Percentiles rank a stretch among this genome's conserved stretches.
Evolutionary conservation across 2,888 invertebrate species (phyloP).

Genomic region (Pedicia rivosa): DNA sequence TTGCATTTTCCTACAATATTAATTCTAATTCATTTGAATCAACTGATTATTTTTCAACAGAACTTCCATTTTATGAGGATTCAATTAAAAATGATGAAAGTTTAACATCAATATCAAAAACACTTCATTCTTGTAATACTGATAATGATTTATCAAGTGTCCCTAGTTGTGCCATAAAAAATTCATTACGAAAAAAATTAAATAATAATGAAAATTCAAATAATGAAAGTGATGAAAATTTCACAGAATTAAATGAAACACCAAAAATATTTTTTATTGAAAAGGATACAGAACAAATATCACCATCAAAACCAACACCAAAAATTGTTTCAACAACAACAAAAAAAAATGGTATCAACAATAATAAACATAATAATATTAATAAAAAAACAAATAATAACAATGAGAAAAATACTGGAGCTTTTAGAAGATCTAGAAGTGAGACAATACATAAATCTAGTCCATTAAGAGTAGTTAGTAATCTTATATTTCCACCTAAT

Average conservation of each 20-base stretch:
- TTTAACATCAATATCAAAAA: not conserved
- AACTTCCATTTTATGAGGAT: constrained; percentile 2
- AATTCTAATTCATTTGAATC: not conserved
- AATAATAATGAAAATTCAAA: not conserved
- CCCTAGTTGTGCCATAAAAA: too few species aligned
- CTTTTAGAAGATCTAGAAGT: constrained; percentile 15
- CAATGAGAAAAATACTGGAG: not conserved
- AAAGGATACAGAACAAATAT: constrained; percentile 17
- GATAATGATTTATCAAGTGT: too few species aligned
- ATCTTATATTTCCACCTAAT: constrained; percentile 26
- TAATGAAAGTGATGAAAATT: not conserved
- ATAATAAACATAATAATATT: not conserved
- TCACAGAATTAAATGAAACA: not conserved
- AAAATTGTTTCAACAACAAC: constrained; percentile 9
- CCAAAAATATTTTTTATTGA: constrained; percentile 25
- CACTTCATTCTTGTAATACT: not conserved
- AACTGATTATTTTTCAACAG: constrained; percentile 1
- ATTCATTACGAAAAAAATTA: not conserved
- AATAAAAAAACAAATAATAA: not conserved
- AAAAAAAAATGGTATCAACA: constrained; percentile 1
- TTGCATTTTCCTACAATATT: not conserved
- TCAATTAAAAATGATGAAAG: not conserved
- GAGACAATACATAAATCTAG: constrained; percentile 25
- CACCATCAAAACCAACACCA: constrained; percentile 5
- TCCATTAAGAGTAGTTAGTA: constrained; percentile 31